Base-by-base conservation (phyloP, 2,113 vertebrate genomes). In the Trichechus manatus region DNA sequence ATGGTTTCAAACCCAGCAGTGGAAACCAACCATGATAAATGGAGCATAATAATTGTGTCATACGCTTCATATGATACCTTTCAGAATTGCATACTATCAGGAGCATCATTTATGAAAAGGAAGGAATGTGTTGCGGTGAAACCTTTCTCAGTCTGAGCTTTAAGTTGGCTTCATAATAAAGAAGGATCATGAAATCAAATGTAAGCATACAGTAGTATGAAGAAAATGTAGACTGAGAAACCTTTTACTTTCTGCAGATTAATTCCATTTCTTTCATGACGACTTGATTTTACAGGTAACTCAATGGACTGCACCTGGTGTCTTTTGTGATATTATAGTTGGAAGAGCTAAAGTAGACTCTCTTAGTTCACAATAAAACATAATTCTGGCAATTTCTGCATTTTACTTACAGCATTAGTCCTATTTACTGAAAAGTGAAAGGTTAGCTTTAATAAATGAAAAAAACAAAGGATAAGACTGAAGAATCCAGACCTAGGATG, bases 11-110 rank as follows among this genome's bases (percentile, higher is more conserved):
- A 92, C 53, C 53, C 42, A 39, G 80, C 56, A 8, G 59, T 87
- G 93, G 93, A 95, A 97, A 87, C 80, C 79, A 96, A 44, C 56
- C 75, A 78, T 97, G 96, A 97, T 94, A 96, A 96, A 87, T 93
- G 79, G 92, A 77, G 92, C 80, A 0, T 94, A 89, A 95, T 84
- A 93, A 97, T 96, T 81, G 61, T 75, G 44, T 93, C 93, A 95
- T 92, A 93, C 0, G 61, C 95, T 92, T 98, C 95, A 93, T 84
- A 94, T 85, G 97, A 95, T 93, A 90, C 63, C 89, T 94, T 92
- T 96, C 92, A 96, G 92, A 84, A 75, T 92, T 33, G 7, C 50
- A 66, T 31, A 14, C 22, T 94, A 25, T 94, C 83, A 78, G 59
- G 53, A 90, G 50, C 92, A 96, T 89, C 92, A 81, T 84, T 94